Evolutionary conservation across 2,113 vertebrate genomes (phyloP), one percentile per base, ranked within the genome.

Genomic region (Panthera leo): DNA sequence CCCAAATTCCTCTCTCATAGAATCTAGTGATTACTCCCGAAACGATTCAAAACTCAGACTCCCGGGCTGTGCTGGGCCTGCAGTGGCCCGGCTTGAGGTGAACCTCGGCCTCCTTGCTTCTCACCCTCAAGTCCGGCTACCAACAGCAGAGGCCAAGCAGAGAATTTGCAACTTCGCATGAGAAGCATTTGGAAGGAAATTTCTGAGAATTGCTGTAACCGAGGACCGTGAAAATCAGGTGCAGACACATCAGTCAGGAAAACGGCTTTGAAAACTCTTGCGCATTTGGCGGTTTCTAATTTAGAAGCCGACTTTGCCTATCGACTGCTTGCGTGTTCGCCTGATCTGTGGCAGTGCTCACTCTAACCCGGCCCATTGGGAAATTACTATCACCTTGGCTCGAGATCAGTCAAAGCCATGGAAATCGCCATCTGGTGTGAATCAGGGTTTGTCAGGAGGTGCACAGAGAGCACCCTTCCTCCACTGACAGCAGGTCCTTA

Each of bases 341-440:
- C 93, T 97, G 86, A 80, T 97, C 86, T 21, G 55, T 90, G 90
- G 92, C 97, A 97, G 89, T 82, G 76, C 87, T 95, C 78, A 19
- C 90, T 93, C 63, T 94, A 94, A 92, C 86, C 53, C 1, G 5
- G 92, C 75, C 96, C 71, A 16, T 0, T 93, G 97, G 97, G 97
- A 98, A 98, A 97, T 98, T 96, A 97, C 97, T 96, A 80, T 98
- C 96, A 89, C 19, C 94, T 98, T 98, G 96, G 89, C 96, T 98
- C 93, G 92, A 97, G 98, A 98, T 98, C 73, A 96, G 97, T 98
- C 97, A 98, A 93, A 98, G 97, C 89, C 89, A 51, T 95, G 95
- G 97, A 97, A 97, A 96, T 97, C 97, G 94, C 96, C 98, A 98
- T 97, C 96, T 98, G 97, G 96, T 95, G 79, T 96, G 93, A 96